Conservation (phyloP, 2,113 vertebrate species). For the Eubucco bourcierii region DNA sequence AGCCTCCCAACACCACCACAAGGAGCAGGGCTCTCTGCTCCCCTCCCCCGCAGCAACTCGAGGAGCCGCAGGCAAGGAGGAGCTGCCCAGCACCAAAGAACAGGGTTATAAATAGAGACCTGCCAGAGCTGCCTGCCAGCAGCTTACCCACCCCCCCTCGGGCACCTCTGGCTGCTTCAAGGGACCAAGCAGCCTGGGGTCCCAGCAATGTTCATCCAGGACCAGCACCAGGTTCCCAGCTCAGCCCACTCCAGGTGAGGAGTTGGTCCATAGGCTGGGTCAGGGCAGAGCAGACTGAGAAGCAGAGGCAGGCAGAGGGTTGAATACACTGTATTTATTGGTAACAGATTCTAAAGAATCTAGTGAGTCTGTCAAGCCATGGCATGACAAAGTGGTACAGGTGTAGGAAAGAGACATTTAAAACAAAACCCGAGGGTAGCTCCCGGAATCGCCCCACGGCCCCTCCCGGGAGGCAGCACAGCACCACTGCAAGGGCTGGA, state of each 20-base stretch:
- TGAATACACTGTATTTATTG: conserved; percentile 77
- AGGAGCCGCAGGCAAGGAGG: neutral
- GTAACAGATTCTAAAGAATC: conserved; percentile 78
- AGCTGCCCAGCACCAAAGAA: neutral
- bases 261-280: accelerated
- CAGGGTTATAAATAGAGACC: neutral
- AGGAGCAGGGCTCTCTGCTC: neutral
- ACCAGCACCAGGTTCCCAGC: neutral
- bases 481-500: conserved; percentile 60
- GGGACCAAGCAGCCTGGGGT: accelerated
- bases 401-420: conserved; percentile 59
- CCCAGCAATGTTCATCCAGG: accelerated
- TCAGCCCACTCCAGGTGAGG: accelerated
- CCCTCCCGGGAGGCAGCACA: conserved; percentile 40
- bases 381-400: conserved; percentile 71
- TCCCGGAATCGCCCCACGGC: conserved; percentile 40
- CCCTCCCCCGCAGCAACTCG: neutral
- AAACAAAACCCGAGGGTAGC: conserved; percentile 61
- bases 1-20: accelerated
- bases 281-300: neutral
- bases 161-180: accelerated
- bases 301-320: neutral
- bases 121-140: neutral
- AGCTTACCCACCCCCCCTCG: neutral
- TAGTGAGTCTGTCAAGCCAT: conserved; percentile 73